Evolutionary conservation across 2,888 invertebrate species (phyloP).

Genomic region (Drosophila bunnanda): DNA sequence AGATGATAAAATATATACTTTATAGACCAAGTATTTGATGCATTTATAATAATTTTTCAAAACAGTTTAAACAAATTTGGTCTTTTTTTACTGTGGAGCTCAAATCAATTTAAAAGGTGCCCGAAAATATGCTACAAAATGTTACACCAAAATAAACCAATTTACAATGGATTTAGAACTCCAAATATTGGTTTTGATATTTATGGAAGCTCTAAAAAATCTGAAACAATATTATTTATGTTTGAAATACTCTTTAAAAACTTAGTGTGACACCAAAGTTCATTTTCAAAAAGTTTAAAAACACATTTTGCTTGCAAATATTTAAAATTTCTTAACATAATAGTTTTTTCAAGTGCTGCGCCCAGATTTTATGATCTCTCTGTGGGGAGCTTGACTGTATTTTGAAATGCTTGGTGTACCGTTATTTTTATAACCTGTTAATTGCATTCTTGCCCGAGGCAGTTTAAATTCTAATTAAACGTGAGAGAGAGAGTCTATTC

Average conservation of each 20-base stretch:
- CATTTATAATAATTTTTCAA: not conserved
- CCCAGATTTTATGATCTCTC: not conserved
- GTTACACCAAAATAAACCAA: not conserved
- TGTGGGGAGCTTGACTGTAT: not conserved
- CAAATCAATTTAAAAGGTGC: not conserved
- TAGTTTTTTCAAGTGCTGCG: not conserved
- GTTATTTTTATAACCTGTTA: conserved; percentile 38
- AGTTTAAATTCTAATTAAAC: conserved; percentile 24
- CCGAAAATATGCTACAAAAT: not conserved
- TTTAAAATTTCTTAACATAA: not conserved
- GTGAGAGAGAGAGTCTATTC: not conserved
- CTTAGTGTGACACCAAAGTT: not conserved
- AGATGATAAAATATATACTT: not conserved
- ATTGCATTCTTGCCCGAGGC: conserved; percentile 28
- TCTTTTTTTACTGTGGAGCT: not conserved
- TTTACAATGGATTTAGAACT: not conserved
- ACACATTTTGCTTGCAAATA: not conserved
- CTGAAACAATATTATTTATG: not conserved
- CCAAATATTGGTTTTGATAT: not conserved
- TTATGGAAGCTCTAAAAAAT: not conserved
- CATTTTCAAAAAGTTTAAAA: not conserved
- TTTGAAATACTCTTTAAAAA: not conserved
- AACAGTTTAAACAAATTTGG: not conserved
- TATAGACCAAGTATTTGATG: no score
- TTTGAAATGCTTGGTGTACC: not conserved